phyloP scores from a whole-genome alignment of 2,888 invertebrate genomes.

The Crepidodera aurea region DNA sequence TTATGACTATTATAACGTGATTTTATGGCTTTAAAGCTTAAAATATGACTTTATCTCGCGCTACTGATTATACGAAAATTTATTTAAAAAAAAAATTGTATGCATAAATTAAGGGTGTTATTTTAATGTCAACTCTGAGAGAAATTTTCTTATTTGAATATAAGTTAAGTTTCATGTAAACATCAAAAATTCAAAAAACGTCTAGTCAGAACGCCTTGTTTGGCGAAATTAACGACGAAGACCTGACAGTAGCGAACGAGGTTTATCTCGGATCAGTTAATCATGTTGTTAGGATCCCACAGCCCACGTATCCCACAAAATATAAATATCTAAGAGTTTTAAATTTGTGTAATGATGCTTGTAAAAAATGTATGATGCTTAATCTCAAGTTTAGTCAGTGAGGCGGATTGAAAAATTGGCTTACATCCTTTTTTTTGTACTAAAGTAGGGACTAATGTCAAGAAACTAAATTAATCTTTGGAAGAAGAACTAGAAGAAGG shows the following conservation, averaged over 20 bases:
- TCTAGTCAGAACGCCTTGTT: constrained; percentile 39
- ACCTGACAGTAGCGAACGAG: constrained; percentile 44
- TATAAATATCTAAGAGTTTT: constrained; percentile 47
- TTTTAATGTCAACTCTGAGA: too few species aligned
- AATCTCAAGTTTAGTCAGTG: constrained; percentile 10
- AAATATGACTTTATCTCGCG: too few species aligned
- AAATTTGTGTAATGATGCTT: constrained; percentile 49
- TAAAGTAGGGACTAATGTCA: too few species aligned
- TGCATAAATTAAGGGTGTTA: too few species aligned
- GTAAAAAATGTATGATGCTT: constrained; percentile 42
- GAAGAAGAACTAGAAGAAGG: too few species aligned
- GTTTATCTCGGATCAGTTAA: constrained; percentile 47
- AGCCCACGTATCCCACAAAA: constrained; percentile 46
- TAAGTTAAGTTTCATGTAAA: constrained; percentile 25
- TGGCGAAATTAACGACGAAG: constrained; percentile 44
- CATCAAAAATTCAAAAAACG: constrained; percentile 40
- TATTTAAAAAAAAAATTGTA: too few species aligned
- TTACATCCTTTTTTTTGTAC: too few species aligned
- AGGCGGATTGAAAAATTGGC: too few species aligned
- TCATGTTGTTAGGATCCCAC: constrained; percentile 43
- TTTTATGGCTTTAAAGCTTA: too few species aligned
- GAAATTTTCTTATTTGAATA: neutral
- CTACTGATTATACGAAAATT: too few species aligned
- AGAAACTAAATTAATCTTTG: too few species aligned
- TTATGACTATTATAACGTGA: too few species aligned